Evolutionary conservation across 2,888 invertebrate species (phyloP).

Genomic region (Trichacis sp.): DNA sequence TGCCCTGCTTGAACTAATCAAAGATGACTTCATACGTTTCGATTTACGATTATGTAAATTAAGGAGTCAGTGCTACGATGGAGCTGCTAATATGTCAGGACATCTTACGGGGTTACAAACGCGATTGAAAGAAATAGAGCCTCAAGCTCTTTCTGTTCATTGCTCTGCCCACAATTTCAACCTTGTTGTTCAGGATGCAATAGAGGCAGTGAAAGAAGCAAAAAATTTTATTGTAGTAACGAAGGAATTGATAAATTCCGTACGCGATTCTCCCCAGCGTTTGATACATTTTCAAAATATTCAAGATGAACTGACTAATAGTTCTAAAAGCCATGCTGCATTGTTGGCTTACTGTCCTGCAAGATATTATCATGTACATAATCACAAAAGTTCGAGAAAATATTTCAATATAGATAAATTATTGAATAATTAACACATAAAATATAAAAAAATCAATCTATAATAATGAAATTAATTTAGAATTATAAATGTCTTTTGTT

Average conservation of each 20-base stretch:
- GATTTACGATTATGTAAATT: slow-evolving; percentile 33
- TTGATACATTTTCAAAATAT: too few species aligned
- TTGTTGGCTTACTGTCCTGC: slow-evolving; percentile 22
- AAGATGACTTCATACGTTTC: slow-evolving; percentile 11
- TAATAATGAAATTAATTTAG: too few species aligned
- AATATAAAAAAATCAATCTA: too few species aligned
- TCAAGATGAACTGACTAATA: too few species aligned
- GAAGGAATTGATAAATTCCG: slow-evolving; percentile 23
- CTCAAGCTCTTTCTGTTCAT: slow-evolving; percentile 40
- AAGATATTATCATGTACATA: too few species aligned
- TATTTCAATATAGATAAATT: too few species aligned
- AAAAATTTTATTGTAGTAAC: slow-evolving; percentile 22
- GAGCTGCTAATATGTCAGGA: slow-evolving; percentile 44
- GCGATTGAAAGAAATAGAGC: slow-evolving; percentile 39
- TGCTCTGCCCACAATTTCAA: slow-evolving; percentile 44
- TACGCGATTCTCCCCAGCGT: slow-evolving; percentile 30
- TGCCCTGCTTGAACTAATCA: slow-evolving; percentile 9
- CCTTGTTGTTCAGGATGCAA: slow-evolving; percentile 42
- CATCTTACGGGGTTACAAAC: slow-evolving; percentile 41
- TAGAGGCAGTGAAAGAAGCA: slow-evolving; percentile 18
- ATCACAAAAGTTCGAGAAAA: too few species aligned
- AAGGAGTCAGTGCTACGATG: slow-evolving; percentile 8
- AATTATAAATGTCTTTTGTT: too few species aligned
- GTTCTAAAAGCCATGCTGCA: not conserved
- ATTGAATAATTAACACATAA: too few species aligned